Evolutionary conservation across 2,113 vertebrate genomes (phyloP).

Genomic region (Boulengeromyrus knoepffleri): DNA sequence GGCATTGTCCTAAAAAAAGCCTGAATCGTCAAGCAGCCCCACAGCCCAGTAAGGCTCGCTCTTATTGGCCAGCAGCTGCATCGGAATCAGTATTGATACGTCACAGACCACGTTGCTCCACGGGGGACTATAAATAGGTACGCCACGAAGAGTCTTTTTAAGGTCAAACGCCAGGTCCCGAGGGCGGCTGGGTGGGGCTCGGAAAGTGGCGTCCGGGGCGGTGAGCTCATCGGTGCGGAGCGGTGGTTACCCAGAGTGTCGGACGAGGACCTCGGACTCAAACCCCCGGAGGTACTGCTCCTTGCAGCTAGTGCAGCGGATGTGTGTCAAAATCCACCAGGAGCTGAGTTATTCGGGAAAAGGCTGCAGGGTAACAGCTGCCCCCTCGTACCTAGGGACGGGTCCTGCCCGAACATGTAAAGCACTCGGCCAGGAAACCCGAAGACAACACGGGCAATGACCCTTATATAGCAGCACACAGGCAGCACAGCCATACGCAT

Average conservation of each 20-base stretch:
- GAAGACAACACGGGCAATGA: background rate
- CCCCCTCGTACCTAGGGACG: background rate
- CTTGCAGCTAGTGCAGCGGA: background rate
- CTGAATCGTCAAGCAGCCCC: background rate
- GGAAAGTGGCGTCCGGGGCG: background rate
- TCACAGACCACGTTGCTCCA: slow-evolving; percentile 17
- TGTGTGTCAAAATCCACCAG: background rate
- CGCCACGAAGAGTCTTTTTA: slow-evolving; percentile 51
- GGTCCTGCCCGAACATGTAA: background rate
- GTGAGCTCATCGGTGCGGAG: background rate
- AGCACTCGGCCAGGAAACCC: background rate
- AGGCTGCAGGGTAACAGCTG: background rate
- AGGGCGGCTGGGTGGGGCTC: slow-evolving; percentile 33
- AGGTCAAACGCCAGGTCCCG: slow-evolving; percentile 39
- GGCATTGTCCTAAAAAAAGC: background rate
- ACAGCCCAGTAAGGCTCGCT: background rate
- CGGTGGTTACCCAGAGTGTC: background rate
- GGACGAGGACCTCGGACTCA: background rate
- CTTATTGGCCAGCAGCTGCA: slow-evolving; percentile 12
- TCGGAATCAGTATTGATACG: slow-evolving; percentile 25
- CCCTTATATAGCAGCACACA: background rate
- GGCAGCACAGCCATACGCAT: background rate
- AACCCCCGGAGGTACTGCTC: background rate
- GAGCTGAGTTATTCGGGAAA: background rate
- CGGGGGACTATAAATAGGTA: slow-evolving; percentile 56